Conservation (phyloP, 2,888 invertebrate species). For the Frankliniella fusca region DNA sequence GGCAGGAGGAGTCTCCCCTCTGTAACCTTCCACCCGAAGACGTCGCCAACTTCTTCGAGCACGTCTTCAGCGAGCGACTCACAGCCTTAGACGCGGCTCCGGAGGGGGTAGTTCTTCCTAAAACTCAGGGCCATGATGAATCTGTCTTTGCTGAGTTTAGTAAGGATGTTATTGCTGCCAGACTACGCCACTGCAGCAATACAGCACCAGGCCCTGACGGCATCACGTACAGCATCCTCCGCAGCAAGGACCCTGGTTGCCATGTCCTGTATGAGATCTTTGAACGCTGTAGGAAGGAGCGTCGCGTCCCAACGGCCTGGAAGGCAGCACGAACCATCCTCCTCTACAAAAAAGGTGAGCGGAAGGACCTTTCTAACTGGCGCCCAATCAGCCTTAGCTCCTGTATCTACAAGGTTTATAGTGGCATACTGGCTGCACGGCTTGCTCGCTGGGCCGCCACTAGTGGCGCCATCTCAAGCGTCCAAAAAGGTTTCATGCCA, state of each 20-base stretch:
- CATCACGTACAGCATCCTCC: conserved; percentile 34
- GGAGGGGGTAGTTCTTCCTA: background rate
- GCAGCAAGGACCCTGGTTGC: conserved; percentile 36
- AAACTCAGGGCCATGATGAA: background rate
- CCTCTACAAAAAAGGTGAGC: too few relatives aligned
- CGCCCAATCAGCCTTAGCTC: too few relatives aligned
- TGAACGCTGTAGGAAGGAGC: background rate
- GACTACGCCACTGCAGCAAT: too few relatives aligned
- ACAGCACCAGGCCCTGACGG: conserved; percentile 39
- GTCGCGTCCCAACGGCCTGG: conserved; percentile 29
- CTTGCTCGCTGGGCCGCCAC: too few relatives aligned
- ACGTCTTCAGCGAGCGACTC: background rate
- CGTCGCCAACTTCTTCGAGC: background rate
- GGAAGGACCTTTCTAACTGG: too few relatives aligned
- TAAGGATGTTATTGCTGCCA: background rate
- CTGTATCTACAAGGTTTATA: too few relatives aligned
- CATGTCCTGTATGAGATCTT: background rate
- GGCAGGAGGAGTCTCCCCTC: background rate
- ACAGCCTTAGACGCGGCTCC: background rate
- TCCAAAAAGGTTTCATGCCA: too few relatives aligned
- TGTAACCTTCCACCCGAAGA: background rate
- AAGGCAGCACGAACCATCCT: conserved; percentile 35
- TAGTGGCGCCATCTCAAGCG: too few relatives aligned
- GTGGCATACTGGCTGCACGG: too few relatives aligned
- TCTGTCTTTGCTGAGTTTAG: background rate